Base-by-base conservation (phyloP, 1,140 invertebrate species). In the Aradophagus sp. region DNA sequence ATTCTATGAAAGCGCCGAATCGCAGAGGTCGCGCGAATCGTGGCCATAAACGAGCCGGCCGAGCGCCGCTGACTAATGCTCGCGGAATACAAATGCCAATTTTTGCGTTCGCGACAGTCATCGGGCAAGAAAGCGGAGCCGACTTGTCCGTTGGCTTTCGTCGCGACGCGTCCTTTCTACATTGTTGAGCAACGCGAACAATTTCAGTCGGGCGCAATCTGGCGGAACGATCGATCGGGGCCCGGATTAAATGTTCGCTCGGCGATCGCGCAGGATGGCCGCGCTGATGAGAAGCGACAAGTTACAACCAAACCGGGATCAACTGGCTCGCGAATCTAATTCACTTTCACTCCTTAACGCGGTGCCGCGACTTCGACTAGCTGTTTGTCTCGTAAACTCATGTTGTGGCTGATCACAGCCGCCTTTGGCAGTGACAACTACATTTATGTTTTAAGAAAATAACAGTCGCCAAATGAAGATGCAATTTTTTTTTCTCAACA, bases 1-100 rank as follows among this genome's bases (percentile, higher is more conserved):
- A n/a, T n/a, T n/a, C n/a, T n/a, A n/a, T n/a, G n/a, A n/a, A n/a
- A 8, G 20, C 19, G 38, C 12, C 14, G 29, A 42, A 34, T 23
- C 31, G 19, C 4, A 41, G 41, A 53, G 48, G 42, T 38, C 45
- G 36, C 39, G 38, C 29, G 23, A 45, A 42, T 47, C 23, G 50
- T 53, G 70, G 71, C 76, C 76, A 80, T 84, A 84, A 84, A 83
- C 78, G 81, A 84, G 82, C 83, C 81, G 78, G 83, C 78, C 82
- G 82, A 82, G 82, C 75, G 74, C 74, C 72, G 75, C 70, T 80
- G 77, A 81, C 81, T 80, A 84, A 78, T 82, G 77, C 73, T 75
- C 68, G 70, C 79, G 75, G 81, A 84, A 84, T 84, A 84, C 80
- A 83, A 84, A 84, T 83, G 81, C 76, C 71, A 75, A 80, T 83